phyloP scores from a whole-genome alignment of 2,888 invertebrate genomes.

The Acrobasis suavella region DNA sequence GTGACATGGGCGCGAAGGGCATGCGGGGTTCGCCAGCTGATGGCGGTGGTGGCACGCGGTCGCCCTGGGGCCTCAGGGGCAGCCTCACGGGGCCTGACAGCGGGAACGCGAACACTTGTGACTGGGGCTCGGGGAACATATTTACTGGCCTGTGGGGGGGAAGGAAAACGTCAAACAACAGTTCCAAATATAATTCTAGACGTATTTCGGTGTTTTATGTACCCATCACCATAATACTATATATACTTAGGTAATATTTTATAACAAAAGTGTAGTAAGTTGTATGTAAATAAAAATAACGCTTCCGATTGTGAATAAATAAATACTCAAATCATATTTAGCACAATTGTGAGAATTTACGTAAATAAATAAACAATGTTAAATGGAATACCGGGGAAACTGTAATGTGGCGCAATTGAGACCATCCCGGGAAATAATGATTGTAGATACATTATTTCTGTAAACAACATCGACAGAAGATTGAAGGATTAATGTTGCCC shows the following conservation, averaged over 20 bases:
- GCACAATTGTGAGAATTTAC: too few relatives aligned
- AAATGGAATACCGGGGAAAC: background rate
- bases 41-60: constrained; percentile 45
- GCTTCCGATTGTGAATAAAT: too few relatives aligned
- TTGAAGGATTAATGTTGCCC: constrained; percentile 4
- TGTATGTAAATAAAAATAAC: too few relatives aligned
- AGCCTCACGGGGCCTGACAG: constrained; percentile 73
- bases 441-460: constrained; percentile 5
- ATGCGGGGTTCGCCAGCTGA: constrained; percentile 55
- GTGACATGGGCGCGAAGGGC: constrained; percentile 51
- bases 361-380: background rate
- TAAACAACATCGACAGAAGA: background rate
- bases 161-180: constrained; percentile 19
- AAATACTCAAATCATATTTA: too few relatives aligned
- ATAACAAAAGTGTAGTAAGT: too few relatives aligned
- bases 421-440: background rate
- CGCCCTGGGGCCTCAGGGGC: constrained; percentile 70
- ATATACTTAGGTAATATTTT: too few relatives aligned
- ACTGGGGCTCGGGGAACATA: constrained; percentile 73
- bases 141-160: constrained; percentile 55
- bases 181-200: background rate
- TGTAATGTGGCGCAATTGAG: background rate
- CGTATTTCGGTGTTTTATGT: too few relatives aligned
- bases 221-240: too few relatives aligned
- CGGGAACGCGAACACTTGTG: constrained; percentile 78